Base-by-base conservation (phyloP, 2,113 vertebrate genomes). In the Sprattus sprattus region DNA sequence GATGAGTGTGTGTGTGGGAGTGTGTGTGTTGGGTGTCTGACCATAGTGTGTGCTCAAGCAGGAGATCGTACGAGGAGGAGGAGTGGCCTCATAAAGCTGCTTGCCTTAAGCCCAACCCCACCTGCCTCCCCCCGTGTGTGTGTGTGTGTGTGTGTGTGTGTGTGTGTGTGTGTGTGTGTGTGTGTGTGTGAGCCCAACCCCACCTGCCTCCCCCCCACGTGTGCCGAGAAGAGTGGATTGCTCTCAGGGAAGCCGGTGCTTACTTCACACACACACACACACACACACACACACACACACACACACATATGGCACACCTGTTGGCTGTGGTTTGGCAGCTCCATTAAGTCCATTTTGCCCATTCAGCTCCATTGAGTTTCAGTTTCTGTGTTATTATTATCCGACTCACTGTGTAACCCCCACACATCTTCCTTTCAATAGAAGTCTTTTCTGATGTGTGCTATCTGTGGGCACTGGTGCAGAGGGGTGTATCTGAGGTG, bases 1-100 rank as follows among this genome's bases (percentile, higher is more conserved):
- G 39, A 39, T 39, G 39, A 39, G 39, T 39, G 39, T 39, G 64
- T 32, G 64, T 32, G n/a, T 57, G 86, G 49, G 87, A 15, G 49
- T 82, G 85, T 81, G 92, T 57, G 64, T 32, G 64, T 32, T 28
- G 25, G 64, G 25, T 3, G 64, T 22, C 0, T 91, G 54, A 60
- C 18, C 0, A 7, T 18, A 6, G 54, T 60, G 54, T 60, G 54
- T 22, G 54, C 54, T 4, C 54, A 22, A 13, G 8, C 28, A 32
- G n/a, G 64, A 71, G 64, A 71, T 8, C 11, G 64, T 25, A 32
- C 32, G 64, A 71, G 64, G 64, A 32, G 64, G 64, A 71, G 64
- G n/a, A 13, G 25, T 11, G 2, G n/a, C 2, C 25, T 71, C n/a
- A 9, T 71, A 83, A 86, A 83, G 64, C 64, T 44, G 18, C 82